Percentiles rank a stretch among this genome's conserved stretches.
These are phyloP conservation scores for Nothobranchius furzeri DNA, from an alignment of 2,113 vertebrate species.

Conservation along the genomic window DNA sequence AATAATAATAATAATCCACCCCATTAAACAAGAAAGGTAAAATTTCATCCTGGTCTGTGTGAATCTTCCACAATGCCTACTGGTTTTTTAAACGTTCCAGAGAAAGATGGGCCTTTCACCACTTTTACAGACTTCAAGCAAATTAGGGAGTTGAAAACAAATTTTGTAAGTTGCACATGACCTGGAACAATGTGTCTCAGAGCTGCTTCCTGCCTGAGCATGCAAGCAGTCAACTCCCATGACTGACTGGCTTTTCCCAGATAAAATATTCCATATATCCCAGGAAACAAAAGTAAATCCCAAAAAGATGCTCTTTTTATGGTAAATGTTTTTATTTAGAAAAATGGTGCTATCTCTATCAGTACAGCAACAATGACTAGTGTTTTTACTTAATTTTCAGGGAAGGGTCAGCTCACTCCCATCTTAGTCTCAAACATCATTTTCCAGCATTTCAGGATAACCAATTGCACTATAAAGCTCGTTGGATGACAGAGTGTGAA, in stretches of 20 bases:
- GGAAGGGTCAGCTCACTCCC: too few relatives aligned
- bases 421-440: background rate
- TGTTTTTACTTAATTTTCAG: background rate
- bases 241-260: background rate
- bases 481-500: constrained; percentile 15
- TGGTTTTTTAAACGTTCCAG: background rate
- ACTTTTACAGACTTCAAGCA: background rate
- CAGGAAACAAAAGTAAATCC: background rate
- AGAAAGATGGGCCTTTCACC: background rate
- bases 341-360: too few relatives aligned
- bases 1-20: background rate
- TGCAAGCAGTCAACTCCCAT: background rate
- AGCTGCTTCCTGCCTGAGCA: background rate
- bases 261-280: background rate
- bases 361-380: too few relatives aligned
- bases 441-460: constrained; percentile 8
- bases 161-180: background rate
- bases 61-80: background rate
- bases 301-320: background rate
- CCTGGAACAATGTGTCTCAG: background rate
- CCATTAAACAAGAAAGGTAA: background rate
- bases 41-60: background rate
- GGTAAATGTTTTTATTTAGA: background rate
- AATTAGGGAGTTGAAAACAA: background rate
- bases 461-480: constrained; percentile 7